Conservation (phyloP, 1,140 invertebrate species). For the Eumeta japonica region DNA sequence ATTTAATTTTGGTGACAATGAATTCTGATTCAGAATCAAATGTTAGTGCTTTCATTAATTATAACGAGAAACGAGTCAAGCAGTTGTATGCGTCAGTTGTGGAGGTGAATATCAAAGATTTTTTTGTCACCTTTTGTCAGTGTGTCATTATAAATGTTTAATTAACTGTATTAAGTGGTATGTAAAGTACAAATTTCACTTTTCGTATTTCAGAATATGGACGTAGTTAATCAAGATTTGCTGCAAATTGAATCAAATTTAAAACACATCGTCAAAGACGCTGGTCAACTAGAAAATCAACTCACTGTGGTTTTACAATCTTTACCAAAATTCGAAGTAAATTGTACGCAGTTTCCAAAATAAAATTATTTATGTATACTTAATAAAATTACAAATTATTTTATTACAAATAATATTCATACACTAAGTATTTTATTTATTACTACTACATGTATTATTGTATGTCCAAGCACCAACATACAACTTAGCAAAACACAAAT, state of each 20-base stretch:
- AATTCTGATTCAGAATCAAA: slow-evolving; percentile 45
- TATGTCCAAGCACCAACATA: no score
- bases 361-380: no score
- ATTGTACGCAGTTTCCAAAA: no score
- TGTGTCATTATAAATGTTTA: no score
- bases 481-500: no score
- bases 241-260: slow-evolving; percentile 40
- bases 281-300: slow-evolving; percentile 37
- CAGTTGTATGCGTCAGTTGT: slow-evolving; percentile 37
- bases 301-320: slow-evolving; percentile 26
- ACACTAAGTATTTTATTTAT: no score
- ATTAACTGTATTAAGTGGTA: neutral
- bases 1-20: slow-evolving; percentile 6
- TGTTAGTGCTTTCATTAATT: slow-evolving; percentile 41
- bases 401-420: no score
- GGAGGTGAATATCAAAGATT: slow-evolving; percentile 25
- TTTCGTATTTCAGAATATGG: slow-evolving; percentile 38
- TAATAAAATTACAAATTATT: no score
- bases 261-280: slow-evolving; percentile 25
- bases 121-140: no score
- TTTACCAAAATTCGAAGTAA: slow-evolving; percentile 30
- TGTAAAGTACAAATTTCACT: neutral
- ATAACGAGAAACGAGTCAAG: slow-evolving; percentile 35
- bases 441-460: no score
- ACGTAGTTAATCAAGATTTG: slow-evolving; percentile 47